Percentiles rank a stretch among this genome's conserved stretches.
Conservation (phyloP, 2,888 invertebrate genomes). For the Rotaria socialis region DNA sequence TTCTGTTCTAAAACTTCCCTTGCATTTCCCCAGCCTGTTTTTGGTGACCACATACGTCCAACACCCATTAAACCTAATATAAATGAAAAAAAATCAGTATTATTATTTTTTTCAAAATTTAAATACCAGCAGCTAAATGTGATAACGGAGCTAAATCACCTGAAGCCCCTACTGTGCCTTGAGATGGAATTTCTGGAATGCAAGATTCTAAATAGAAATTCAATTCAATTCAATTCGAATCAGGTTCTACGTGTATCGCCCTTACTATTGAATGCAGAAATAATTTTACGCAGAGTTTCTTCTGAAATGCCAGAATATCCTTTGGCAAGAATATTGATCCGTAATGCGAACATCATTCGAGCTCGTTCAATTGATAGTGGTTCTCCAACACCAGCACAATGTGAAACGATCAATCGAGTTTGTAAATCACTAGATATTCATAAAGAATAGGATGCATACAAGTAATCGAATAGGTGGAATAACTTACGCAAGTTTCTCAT, state of each 20-base stretch:
- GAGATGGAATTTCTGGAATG: conserved; percentile 68
- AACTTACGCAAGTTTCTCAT: conserved; percentile 64
- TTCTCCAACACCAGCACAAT: conserved; percentile 67
- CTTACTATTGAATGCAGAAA: conserved; percentile 66
- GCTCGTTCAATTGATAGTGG: conserved; percentile 65
- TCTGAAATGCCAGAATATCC: conserved; percentile 68
- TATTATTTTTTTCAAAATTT: background rate
- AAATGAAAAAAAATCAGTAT: conserved; percentile 57
- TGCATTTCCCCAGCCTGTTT: conserved; percentile 67
- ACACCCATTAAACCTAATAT: conserved; percentile 67
- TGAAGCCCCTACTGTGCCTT: conserved; percentile 69
- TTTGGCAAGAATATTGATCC: conserved; percentile 69
- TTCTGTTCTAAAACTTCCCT: conserved; percentile 64
- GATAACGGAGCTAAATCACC: conserved; percentile 69
- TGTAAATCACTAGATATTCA: conserved; percentile 63
- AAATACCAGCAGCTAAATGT: conserved; percentile 56
- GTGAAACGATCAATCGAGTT: conserved; percentile 67
- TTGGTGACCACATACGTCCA: conserved; percentile 68
- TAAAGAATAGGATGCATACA: too few species aligned
- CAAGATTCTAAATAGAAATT: conserved; percentile 64
- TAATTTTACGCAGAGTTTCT: conserved; percentile 63
- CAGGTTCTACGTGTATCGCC: background rate
- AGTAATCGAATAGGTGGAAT: background rate
- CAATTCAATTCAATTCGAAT: background rate
- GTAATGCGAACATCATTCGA: conserved; percentile 66